Conservation (phyloP, 2,888 invertebrate genomes). For the Protophormia terraenovae region DNA sequence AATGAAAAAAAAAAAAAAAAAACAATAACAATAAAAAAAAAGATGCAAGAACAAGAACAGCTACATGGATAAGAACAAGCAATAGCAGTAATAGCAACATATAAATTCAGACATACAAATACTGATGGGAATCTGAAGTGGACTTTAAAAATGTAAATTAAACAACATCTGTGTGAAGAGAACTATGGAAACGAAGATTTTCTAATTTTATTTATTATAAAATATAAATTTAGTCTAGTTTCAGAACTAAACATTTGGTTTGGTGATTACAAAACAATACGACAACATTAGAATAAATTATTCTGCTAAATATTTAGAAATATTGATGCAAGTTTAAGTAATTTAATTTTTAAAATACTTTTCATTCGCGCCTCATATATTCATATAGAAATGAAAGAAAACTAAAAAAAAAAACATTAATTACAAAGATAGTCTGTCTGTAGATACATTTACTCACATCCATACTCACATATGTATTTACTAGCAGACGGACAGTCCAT, state of each 20-base stretch:
- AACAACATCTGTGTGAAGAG: no score
- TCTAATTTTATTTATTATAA: no score
- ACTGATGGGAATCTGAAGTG: neutral
- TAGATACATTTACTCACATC: slow-evolving; percentile 9
- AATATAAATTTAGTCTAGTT: no score
- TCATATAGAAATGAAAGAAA: neutral
- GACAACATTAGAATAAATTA: no score
- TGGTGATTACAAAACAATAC: no score
- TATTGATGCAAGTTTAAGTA: no score
- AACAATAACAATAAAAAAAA: neutral
- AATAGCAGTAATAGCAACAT: neutral
- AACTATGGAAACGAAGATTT: no score
- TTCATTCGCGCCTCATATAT: neutral
- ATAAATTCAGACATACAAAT: neutral
- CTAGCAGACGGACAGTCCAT: neutral
- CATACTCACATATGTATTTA: no score
- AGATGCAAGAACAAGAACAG: neutral
- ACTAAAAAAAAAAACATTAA: slow-evolving; percentile 27
- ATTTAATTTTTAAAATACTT: no score
- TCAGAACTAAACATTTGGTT: no score
- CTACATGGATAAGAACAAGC: neutral
- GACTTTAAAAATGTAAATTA: neutral
- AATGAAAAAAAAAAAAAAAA: neutral
- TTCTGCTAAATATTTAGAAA: no score
- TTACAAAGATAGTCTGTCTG: slow-evolving; percentile 42